Conservation (phyloP, 2,888 invertebrate species). For the Terebella lapidaria region DNA sequence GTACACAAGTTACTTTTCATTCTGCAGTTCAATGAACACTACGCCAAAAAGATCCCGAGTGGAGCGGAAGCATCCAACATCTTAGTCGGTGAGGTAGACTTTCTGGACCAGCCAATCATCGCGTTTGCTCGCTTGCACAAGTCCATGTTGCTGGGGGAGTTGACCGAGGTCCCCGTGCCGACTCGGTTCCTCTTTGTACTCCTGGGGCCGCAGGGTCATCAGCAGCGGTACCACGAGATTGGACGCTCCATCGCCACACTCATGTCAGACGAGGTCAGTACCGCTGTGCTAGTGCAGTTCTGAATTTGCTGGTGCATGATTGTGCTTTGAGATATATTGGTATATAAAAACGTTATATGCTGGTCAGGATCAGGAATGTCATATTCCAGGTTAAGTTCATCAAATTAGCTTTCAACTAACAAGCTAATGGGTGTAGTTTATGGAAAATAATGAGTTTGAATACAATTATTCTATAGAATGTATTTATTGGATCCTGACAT, state of each 20-base stretch:
- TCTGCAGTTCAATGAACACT: slow-evolving; percentile 31
- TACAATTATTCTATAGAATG: too few species aligned
- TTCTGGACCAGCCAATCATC: slow-evolving; percentile 84
- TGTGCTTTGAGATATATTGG: too few species aligned
- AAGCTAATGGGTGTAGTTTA: too few species aligned
- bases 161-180: slow-evolving; percentile 86
- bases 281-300: too few species aligned
- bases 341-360: too few species aligned
- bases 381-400: too few species aligned
- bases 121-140: slow-evolving; percentile 88
- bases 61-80: slow-evolving; percentile 98
- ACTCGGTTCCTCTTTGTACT: slow-evolving; percentile 68
- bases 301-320: too few species aligned
- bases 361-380: too few species aligned
- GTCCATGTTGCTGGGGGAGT: slow-evolving; percentile 83
- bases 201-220: slow-evolving; percentile 33
- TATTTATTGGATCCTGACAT: too few species aligned
- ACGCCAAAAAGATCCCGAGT: slow-evolving; percentile 78
- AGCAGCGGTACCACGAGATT: slow-evolving; percentile 75
- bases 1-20: too few species aligned
- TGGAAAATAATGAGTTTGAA: too few species aligned
- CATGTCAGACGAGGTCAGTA: slow-evolving; percentile 84
- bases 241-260: slow-evolving; percentile 95
- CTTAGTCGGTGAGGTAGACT: slow-evolving; percentile 93
- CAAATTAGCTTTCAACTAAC: too few species aligned